Evolutionary conservation across 1,140 invertebrate species (phyloP).

Genomic region (Nymphalis io): DNA sequence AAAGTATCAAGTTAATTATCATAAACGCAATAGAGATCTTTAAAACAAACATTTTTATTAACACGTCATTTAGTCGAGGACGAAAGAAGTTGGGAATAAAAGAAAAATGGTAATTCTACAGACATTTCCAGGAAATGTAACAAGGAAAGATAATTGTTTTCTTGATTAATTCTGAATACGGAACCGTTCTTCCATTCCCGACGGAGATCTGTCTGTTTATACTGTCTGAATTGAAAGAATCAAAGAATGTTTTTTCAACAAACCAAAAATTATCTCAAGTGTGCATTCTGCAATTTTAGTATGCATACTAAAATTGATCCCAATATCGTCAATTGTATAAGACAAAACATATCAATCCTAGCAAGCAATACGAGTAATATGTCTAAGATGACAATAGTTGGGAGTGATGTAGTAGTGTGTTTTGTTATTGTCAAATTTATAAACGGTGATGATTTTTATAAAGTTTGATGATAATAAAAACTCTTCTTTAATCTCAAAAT

Average conservation of each 20-base stretch:
- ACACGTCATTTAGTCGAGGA: conserved; percentile 1
- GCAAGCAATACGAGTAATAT: no score
- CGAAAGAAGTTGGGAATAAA: conserved; percentile 37
- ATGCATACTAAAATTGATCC: no score
- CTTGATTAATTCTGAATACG: conserved; percentile 65
- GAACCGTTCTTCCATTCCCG: conserved; percentile 40
- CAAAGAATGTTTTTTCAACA: conserved; percentile 28
- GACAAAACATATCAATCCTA: no score
- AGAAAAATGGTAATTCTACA: conserved; percentile 39
- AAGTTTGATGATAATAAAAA: no score
- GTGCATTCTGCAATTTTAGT: no score
- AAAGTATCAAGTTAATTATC: conserved; percentile 47
- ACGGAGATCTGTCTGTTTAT: conserved; percentile 44
- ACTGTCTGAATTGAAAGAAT: conserved; percentile 37
- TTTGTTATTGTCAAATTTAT: no score
- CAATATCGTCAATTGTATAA: no score
- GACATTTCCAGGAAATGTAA: conserved; percentile 47
- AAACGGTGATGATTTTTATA: no score
- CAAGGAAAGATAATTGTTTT: conserved; percentile 65
- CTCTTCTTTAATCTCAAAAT: neutral
- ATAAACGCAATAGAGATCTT: no score
- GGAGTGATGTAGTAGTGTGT: no score
- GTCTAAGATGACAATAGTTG: no score
- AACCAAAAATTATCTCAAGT: neutral
- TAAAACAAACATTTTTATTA: neutral